A percentile compares a stretch with the other conserved stretches of the same genome.
Conservation (phyloP, 2,797 vertebrate species). For the Xiphophorus birchmanni region DNA sequence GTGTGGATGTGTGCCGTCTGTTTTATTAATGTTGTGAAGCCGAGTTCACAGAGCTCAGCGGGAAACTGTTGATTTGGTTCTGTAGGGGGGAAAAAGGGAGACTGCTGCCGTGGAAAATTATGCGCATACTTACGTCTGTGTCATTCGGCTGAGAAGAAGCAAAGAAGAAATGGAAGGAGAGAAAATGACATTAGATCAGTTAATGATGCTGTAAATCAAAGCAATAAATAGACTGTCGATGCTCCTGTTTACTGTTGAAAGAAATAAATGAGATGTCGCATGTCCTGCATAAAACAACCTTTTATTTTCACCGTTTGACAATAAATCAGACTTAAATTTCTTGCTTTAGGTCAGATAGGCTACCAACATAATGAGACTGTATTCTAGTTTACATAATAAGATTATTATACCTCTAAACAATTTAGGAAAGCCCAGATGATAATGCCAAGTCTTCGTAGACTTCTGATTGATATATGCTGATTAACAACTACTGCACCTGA, state of each 20-base stretch:
- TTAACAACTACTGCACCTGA: neutral
- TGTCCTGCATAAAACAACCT: neutral
- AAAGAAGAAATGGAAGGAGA: slow-evolving; percentile 13
- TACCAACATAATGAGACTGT: neutral
- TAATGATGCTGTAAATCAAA: slow-evolving; percentile 1
- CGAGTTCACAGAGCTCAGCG: slow-evolving; percentile 45
- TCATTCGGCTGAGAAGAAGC: slow-evolving; percentile 65
- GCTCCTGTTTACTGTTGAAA: neutral
- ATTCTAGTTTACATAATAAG: neutral
- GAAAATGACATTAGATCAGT: slow-evolving; percentile 33
- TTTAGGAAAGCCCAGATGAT: neutral
- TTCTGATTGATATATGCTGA: neutral
- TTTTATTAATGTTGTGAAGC: slow-evolving; percentile 49
- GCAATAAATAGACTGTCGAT: slow-evolving; percentile 37
- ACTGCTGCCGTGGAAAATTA: slow-evolving; percentile 33
- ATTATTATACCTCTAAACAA: neutral
- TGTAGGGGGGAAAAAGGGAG: neutral
- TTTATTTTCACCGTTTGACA: neutral
- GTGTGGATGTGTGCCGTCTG: slow-evolving; percentile 24
- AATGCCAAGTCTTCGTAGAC: neutral
- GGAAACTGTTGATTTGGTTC: slow-evolving; percentile 46
- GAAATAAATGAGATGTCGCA: neutral
- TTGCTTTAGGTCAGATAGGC: neutral
- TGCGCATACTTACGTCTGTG: slow-evolving; percentile 74
- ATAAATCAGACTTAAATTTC: neutral